phyloP scores from a whole-genome alignment of 2,797 vertebrate species.

The Cryptoblepharus egeriae region DNA sequence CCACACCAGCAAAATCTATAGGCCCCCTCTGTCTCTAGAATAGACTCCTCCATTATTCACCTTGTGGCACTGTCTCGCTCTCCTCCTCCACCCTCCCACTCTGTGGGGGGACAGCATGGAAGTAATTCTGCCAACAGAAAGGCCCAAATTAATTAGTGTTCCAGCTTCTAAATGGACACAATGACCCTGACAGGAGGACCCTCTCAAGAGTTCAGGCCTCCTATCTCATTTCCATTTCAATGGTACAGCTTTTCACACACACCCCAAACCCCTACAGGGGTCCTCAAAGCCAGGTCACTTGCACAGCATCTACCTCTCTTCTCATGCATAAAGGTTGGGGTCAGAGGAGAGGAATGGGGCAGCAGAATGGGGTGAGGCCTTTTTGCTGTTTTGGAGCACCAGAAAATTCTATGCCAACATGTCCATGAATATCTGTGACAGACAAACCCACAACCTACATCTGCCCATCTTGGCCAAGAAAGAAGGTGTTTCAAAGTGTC shows the following conservation, averaged over 20 bases:
- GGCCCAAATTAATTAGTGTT: conserved; percentile 67
- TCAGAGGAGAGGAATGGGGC: neutral
- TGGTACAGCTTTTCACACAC: conserved; percentile 31
- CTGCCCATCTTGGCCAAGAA: neutral
- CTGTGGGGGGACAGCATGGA: neutral
- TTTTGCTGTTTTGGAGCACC: neutral
- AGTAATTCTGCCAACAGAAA: conserved; percentile 62
- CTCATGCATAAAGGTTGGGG: neutral
- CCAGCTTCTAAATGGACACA: conserved; percentile 56
- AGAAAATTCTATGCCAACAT: neutral
- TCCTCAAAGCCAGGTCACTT: conserved; percentile 37
- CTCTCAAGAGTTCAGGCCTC: conserved; percentile 55
- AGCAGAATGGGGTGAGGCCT: neutral
- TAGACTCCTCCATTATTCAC: neutral
- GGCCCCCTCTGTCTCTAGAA: conserved; percentile 22
- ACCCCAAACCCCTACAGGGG: conserved; percentile 17
- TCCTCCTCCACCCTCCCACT: neutral
- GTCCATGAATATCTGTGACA: neutral
- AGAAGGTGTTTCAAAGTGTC: neutral
- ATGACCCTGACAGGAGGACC: conserved; percentile 48
- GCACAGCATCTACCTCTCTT: neutral
- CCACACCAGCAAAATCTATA: neutral
- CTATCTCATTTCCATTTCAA: conserved; percentile 72
- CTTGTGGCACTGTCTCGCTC: neutral
- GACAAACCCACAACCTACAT: neutral